Base-by-base conservation (phyloP, 2,888 invertebrate genomes). In the Lepidonotus clava region DNA sequence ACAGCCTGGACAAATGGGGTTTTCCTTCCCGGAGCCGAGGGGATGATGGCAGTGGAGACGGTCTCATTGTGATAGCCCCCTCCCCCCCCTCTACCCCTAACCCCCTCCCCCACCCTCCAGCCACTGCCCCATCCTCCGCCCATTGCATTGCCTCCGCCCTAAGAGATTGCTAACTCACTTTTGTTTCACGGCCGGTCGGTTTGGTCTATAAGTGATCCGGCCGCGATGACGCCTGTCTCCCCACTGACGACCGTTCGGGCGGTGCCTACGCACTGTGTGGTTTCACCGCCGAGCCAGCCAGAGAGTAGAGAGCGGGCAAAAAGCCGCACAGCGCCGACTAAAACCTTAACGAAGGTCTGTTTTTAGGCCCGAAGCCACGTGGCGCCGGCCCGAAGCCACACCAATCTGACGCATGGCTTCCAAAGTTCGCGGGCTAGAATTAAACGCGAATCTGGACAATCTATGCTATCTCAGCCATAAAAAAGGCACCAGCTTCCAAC, bases 301-400 rank as follows among this genome's bases (percentile, higher is more conserved):
- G 46, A 46, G 46, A 6, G 46, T 46, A 6, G 46, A 6, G 46
- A 6, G 14, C 11, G 56, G 32, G 24, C 2, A 71, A 71, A 71
- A 71, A 71, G 21, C n/a, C n/a, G n/a, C n/a, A n/a, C n/a, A n/a
- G 11, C 21, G n/a, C 34, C 71, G 14, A 34, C 8, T 24, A 71
- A 71, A 71, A 34, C 38, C 71, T 38, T 32, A 71, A 71, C 71
- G 36, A 71, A 71, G 61, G 14, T 11, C 38, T 5, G 14, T 71
- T 71, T 71, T 71, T 71, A n/a, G 36, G 36, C 36, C 36, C 36
- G 71, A 71, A 71, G 71, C 71, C 71, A 71, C 71, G 71, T 71
- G 71, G 71, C n/a, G 34, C n/a, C n/a, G n/a, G n/a, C n/a, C n/a
- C n/a, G n/a, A n/a, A n/a, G n/a, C n/a, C n/a, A n/a, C n/a, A n/a